Evolutionary conservation across 2,888 invertebrate genomes (phyloP), one percentile per base, ranked within the genome.

Genomic region (Pristionchus maxplancki): DNA sequence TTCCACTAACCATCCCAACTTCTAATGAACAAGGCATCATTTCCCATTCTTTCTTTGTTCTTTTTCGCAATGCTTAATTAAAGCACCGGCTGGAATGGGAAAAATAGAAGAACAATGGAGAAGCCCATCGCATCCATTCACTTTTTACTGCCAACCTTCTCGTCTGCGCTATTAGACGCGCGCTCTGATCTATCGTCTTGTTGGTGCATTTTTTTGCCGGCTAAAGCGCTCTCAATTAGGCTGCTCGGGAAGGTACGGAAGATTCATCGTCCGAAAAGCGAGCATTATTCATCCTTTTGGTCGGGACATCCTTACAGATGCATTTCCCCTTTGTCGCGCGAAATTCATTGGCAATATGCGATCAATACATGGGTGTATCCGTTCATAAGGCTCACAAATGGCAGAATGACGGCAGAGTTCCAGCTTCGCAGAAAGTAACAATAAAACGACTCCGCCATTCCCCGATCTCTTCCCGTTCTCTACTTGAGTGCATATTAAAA

Each of bases 51-150:
- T 67, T 67, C 64, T 67, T 62, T 17, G 64, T 67, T 28, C 58
- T 58, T 31, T 62, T 67, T 67, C 64, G 31, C 34, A 67, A 67
- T 67, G 28, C 34, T 67, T 67, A 67, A 67, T 67, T 67, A 67
- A 67, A 67, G 64, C 64, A 34, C 31, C 20, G 34, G 64, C 64
- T 20, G n/a, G 58, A 8, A 58, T 58, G 58, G 58, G 58, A n/a
- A 58, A 24, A 58, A 58, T 58, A 58, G 58, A 58, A 58, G 24
- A 58, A 58, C 9, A n/a, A 58, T 24, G 58, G 24, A 53, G 20
- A n/a, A 44, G 6, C 11, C 11, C 58, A 24, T 24, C 58, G 24
- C 58, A 58, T 58, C 58, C 58, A 58, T 58, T 58, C 58, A 58
- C 58, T 58, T 58, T 58, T 58, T 58, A 58, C 58, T 24, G 58